Conservation (phyloP, 2,888 invertebrate species). For the Blomia tropicalis region DNA sequence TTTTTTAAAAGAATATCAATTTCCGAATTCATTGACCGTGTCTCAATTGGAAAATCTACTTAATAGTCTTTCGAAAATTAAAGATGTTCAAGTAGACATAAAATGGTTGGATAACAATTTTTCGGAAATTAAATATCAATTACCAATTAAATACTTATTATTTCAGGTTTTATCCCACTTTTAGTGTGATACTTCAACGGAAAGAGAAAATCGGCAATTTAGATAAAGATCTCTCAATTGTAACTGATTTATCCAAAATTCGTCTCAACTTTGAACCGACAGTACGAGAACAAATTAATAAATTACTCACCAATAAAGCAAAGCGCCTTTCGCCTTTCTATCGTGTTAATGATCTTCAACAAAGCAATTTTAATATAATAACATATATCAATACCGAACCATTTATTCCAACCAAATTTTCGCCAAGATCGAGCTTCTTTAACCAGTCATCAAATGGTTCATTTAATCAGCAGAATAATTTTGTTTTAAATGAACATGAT, state of each 20-base stretch:
- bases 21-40: neutral
- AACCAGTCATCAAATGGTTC: neutral
- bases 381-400: constrained; percentile 11
- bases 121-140: too few species aligned
- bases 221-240: neutral
- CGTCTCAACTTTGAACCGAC: neutral
- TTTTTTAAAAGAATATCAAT: neutral
- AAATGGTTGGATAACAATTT: too few species aligned
- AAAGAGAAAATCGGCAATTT: too few species aligned
- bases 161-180: neutral
- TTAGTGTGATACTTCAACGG: neutral
- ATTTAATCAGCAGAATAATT: neutral
- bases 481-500: neutral
- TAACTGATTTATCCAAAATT: neutral
- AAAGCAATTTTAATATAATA: neutral
- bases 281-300: neutral
- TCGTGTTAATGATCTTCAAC: neutral
- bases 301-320: neutral
- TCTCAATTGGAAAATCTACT: neutral
- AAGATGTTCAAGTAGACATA: neutral
- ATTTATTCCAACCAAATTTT: neutral
- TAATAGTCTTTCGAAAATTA: neutral
- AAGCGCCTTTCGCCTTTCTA: neutral
- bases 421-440: neutral
- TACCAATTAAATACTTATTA: too few species aligned